Evolutionary conservation across 2,797 vertebrate species (phyloP).

Genomic region (Onychomys torridus): DNA sequence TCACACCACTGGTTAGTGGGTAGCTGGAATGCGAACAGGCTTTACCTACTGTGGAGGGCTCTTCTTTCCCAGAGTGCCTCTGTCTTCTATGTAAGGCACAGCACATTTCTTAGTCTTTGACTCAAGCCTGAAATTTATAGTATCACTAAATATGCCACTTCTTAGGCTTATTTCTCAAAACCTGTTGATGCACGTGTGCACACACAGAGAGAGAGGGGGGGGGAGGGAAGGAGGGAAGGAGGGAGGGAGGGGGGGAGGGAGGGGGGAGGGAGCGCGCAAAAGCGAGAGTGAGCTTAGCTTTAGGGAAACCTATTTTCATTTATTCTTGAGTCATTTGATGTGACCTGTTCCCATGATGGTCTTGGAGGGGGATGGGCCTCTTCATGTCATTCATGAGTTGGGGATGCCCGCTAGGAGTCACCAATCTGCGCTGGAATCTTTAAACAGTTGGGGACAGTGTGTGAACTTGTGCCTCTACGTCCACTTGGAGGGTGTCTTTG

Average conservation of each 20-base stretch:
- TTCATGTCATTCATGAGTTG: background rate
- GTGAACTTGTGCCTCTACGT: background rate
- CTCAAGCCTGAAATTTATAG: background rate
- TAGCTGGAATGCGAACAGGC: background rate
- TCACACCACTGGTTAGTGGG: background rate
- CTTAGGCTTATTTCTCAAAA: background rate
- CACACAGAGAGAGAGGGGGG: no score
- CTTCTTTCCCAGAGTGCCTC: background rate
- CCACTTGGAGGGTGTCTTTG: conserved; percentile 64
- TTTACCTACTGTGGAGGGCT: background rate
- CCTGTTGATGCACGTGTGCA: accelerated
- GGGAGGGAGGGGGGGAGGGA: no score
- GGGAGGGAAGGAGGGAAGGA: no score
- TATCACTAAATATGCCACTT: background rate
- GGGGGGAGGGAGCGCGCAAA: no score
- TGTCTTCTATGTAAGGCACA: background rate
- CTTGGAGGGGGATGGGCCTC: background rate
- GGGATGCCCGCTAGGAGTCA: background rate
- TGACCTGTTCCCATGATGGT: background rate
- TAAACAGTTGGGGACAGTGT: background rate
- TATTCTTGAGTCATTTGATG: background rate
- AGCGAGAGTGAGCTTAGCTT: accelerated
- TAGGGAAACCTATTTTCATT: background rate
- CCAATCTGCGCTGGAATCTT: background rate
- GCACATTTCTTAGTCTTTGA: background rate